Percentiles rank a stretch among this genome's conserved stretches.
phyloP scores from a whole-genome alignment of 2,888 invertebrate genomes.

The Parasteatoda lunata region DNA sequence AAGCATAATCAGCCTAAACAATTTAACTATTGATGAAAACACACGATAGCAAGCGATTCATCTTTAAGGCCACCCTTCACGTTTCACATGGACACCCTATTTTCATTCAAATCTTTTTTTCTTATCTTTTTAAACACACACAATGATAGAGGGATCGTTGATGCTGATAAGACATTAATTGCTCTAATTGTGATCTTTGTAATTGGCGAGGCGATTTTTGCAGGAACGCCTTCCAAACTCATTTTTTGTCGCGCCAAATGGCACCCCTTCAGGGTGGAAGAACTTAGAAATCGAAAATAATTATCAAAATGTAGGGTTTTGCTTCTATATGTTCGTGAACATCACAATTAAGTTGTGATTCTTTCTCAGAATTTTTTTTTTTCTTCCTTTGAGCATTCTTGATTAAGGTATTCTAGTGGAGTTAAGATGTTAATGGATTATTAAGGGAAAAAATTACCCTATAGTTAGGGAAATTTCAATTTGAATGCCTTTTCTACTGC shows the following conservation, averaged over 20 bases:
- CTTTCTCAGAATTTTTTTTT: too few relatives aligned
- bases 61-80: not conserved
- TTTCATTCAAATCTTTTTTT: not conserved
- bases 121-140: not conserved
- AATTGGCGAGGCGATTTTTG: constrained; percentile 40
- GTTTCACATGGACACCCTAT: not conserved
- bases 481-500: too few relatives aligned
- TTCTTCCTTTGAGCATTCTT: too few relatives aligned
- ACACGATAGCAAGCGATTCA: not conserved
- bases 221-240: constrained; percentile 33
- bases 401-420: too few relatives aligned
- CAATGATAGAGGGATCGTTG: not conserved
- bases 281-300: not conserved
- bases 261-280: not conserved
- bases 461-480: too few relatives aligned
- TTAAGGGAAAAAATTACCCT: too few relatives aligned
- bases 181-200: constrained; percentile 44
- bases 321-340: not conserved
- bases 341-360: not conserved
- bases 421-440: too few relatives aligned
- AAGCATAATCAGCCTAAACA: not conserved
- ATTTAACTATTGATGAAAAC: not conserved
- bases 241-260: constrained; percentile 3
- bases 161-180: constrained; percentile 36
- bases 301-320: not conserved